Evolutionary conservation across 2,113 vertebrate species (phyloP).

Genomic region (Bufo bufo): DNA sequence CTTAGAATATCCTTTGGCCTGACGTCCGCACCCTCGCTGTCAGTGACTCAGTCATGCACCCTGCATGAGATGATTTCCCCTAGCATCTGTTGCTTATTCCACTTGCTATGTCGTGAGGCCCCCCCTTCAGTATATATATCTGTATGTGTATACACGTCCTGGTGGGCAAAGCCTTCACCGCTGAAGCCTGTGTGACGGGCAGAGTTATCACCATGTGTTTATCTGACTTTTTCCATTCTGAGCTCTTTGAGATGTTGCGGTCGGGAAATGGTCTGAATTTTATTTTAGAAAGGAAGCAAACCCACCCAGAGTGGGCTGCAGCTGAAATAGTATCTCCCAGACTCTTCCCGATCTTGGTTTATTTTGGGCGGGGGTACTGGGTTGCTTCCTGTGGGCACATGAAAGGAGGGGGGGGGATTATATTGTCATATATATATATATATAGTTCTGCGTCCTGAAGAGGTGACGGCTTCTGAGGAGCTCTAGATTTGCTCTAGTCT

Average conservation of each 20-base stretch:
- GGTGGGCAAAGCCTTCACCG: not conserved
- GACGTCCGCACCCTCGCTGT: conserved; percentile 64
- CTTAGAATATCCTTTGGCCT: conserved; percentile 66
- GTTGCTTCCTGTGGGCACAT: conserved; percentile 38
- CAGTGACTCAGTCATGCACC: conserved; percentile 69
- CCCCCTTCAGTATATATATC: conserved; percentile 24
- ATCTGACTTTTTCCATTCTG: conserved; percentile 32
- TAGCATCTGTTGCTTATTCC: conserved; percentile 74
- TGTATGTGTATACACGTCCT: conserved; percentile 1
- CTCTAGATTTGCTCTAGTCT: not conserved
- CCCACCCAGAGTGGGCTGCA: conserved; percentile 68
- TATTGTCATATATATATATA: conserved; percentile 13
- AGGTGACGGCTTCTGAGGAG: not conserved
- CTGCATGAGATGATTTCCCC: conserved; percentile 57
- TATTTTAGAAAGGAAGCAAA: conserved; percentile 71
- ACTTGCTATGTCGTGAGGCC: conserved; percentile 49
- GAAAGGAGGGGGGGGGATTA: not conserved
- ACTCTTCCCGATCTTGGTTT: conserved; percentile 66
- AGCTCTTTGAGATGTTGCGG: conserved; percentile 71
- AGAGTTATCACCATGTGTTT: conserved; percentile 55
- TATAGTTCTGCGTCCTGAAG: not conserved
- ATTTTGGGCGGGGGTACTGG: conserved; percentile 24
- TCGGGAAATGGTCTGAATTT: conserved; percentile 65
- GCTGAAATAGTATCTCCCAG: conserved; percentile 62
- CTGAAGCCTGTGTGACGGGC: not conserved